Conservation (phyloP, 2,888 invertebrate genomes). For the Arctia plantaginis region DNA sequence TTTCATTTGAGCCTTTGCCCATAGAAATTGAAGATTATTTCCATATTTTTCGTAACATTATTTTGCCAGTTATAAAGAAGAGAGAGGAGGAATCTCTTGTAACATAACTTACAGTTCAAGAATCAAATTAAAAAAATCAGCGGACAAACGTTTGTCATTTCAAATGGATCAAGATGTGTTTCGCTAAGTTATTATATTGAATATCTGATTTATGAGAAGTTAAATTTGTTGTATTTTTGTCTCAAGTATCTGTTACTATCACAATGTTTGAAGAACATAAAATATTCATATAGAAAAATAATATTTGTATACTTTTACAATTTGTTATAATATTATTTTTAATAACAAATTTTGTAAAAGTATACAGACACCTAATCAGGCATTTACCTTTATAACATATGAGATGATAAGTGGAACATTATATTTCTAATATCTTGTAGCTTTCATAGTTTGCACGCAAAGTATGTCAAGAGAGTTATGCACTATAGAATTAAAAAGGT, state of each 20-base stretch:
- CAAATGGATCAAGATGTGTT: constrained; percentile 25
- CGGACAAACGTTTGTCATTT: constrained; percentile 33
- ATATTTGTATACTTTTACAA: too few species aligned
- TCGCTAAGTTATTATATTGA: not conserved
- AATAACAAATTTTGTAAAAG: too few species aligned
- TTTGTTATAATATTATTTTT: not conserved
- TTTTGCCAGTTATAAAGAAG: constrained; percentile 40
- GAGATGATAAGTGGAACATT: not conserved
- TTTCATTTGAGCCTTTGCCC: too few species aligned
- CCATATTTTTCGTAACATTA: constrained; percentile 26
- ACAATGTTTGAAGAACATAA: too few species aligned
- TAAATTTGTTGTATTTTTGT: not conserved
- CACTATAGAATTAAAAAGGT: constrained; percentile 76
- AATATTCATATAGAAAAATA: too few species aligned
- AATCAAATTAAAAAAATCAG: constrained; percentile 42
- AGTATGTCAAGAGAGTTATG: constrained; percentile 44
- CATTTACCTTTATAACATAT: too few species aligned
- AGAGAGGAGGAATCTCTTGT: constrained; percentile 37
- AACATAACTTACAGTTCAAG: constrained; percentile 44
- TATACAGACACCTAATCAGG: too few species aligned
- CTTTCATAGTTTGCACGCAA: constrained; percentile 10
- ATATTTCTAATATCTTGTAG: not conserved
- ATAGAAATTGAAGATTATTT: constrained; percentile 23
- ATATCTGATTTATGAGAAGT: not conserved
- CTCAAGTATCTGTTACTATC: not conserved